Percentiles rank a stretch among this genome's conserved stretches.
phyloP scores from a whole-genome alignment of 2,797 vertebrate genomes.

The Synaphobranchus kaupii region DNA sequence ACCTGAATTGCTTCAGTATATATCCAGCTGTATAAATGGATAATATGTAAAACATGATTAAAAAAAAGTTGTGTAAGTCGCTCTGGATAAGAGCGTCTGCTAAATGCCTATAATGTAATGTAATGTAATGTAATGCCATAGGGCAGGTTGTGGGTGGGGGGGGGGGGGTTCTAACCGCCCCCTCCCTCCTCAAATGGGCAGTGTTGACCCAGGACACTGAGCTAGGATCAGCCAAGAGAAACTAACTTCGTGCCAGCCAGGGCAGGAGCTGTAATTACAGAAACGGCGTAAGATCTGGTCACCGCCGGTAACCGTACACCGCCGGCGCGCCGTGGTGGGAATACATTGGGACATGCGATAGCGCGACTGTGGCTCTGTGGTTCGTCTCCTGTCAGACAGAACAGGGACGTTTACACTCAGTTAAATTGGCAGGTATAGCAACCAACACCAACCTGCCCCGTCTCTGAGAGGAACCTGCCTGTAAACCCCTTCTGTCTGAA shows the following conservation, averaged over 20 bases:
- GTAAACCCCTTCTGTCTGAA: not conserved
- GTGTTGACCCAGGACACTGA: not conserved
- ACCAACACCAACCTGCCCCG: not conserved
- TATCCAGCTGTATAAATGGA: no score
- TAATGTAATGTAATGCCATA: no score
- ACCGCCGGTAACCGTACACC: not conserved
- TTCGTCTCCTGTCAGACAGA: not conserved
- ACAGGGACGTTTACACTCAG: not conserved
- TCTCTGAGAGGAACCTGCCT: not conserved
- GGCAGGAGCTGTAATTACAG: constrained; percentile 61
- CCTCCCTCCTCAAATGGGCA: not conserved
- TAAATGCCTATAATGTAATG: no score
- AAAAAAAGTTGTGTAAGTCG: no score
- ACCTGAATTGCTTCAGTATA: no score
- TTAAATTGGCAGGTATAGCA: not conserved
- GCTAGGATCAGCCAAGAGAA: not conserved
- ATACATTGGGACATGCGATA: not conserved
- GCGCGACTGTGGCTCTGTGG: not conserved
- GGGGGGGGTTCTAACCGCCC: not conserved
- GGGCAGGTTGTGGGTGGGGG: not conserved
- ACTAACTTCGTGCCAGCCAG: not conserved
- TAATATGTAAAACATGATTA: no score
- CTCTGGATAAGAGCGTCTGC: no score
- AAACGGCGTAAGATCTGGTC: not conserved
- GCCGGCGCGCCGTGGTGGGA: not conserved